Percentiles rank a stretch among this genome's conserved stretches.
These are phyloP conservation scores for Leptinotarsa lineolata DNA, from an alignment of 1,140 invertebrate species.

Conservation along the genomic window DNA sequence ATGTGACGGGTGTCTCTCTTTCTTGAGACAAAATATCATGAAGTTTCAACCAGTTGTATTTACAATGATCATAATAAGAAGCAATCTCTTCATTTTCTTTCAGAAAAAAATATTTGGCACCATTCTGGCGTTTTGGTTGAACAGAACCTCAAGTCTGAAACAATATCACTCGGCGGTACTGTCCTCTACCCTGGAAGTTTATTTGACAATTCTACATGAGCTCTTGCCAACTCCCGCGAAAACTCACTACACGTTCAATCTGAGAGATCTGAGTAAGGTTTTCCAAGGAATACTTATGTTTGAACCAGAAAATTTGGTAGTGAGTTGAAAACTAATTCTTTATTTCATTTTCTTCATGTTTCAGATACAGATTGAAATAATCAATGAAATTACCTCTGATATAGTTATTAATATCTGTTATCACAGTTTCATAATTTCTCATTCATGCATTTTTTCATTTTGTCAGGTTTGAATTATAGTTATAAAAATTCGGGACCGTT, in stretches of 20 bases:
- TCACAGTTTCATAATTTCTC: no score
- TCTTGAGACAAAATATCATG: no score
- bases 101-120: constrained; percentile 70
- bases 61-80: no score
- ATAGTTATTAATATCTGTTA: no score
- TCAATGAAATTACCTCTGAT: no score
- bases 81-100: not conserved
- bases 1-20: no score
- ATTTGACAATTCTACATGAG: constrained; percentile 63
- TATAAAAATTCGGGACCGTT: no score
- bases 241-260: constrained; percentile 75
- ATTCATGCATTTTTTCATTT: no score
- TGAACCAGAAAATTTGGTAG: constrained; percentile 59
- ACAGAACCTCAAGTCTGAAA: constrained; percentile 51
- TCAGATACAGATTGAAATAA: no score
- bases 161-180: constrained; percentile 58
- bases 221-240: constrained; percentile 71
- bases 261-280: constrained; percentile 72
- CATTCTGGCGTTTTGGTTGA: constrained; percentile 71
- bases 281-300: constrained; percentile 76
- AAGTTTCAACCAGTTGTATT: no score
- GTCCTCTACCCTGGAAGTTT: constrained; percentile 66
- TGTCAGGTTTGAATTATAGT: no score
- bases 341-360: not conserved
- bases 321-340: constrained; percentile 35